These are phyloP conservation scores for Peucedramus taeniatus DNA, from an alignment of 2,113 vertebrate species.

Conservation along the genomic window DNA sequence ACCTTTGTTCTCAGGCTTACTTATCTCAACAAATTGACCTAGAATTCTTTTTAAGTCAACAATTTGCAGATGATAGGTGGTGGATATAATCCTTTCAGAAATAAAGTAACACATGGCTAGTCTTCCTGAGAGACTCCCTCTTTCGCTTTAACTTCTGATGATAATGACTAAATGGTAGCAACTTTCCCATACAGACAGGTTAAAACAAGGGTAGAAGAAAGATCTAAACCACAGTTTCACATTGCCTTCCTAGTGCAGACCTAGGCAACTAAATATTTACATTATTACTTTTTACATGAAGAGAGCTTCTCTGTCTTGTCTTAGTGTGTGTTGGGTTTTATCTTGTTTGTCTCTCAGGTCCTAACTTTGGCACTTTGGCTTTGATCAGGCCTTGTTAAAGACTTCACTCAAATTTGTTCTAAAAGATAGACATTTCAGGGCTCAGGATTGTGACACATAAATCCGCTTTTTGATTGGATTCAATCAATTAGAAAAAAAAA, in stretches of 20 bases:
- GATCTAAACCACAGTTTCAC: neutral
- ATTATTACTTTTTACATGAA: neutral
- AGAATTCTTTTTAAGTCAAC: neutral
- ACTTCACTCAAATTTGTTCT: neutral
- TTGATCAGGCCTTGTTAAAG: neutral
- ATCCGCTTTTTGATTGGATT: neutral
- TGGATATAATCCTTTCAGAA: neutral
- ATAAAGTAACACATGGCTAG: neutral
- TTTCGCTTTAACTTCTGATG: neutral
- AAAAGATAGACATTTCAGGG: neutral
- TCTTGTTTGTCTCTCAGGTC: neutral
- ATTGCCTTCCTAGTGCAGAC: neutral
- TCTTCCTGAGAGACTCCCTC: neutral
- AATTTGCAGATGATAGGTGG: neutral
- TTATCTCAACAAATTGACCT: neutral
- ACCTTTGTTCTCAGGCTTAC: neutral
- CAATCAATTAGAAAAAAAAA: neutral
- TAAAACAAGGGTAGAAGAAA: neutral
- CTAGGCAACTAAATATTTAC: neutral
- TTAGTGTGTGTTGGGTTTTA: neutral
- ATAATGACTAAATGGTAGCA: neutral
- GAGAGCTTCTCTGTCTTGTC: neutral
- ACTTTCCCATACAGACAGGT: neutral
- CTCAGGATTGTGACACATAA: neutral
- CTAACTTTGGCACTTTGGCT: neutral